These are phyloP conservation scores for Hypotaenidia okinawae DNA, from an alignment of 2,797 vertebrate genomes.

Conservation along the genomic window DNA sequence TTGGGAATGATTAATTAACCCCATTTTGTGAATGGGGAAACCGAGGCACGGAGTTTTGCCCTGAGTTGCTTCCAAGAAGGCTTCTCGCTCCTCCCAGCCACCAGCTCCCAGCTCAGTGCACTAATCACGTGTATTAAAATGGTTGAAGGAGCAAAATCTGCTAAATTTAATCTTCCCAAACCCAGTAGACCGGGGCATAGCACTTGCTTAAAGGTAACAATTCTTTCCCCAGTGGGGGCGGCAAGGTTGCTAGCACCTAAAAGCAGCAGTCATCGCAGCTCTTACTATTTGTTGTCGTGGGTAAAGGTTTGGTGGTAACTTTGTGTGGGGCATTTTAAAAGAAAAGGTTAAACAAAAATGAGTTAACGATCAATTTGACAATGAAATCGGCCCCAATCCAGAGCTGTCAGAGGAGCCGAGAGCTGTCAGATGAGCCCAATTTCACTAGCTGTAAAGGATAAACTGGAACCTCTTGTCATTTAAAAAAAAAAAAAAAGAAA, in stretches of 20 bases:
- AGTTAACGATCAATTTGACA: constrained; percentile 70
- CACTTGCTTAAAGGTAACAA: fast-evolving
- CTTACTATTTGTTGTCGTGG: constrained; percentile 22
- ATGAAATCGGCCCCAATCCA: constrained; percentile 73
- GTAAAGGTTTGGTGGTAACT: neutral
- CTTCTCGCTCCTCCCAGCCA: neutral
- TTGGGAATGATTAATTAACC: fast-evolving
- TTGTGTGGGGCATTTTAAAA: constrained; percentile 53
- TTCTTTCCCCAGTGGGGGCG: fast-evolving
- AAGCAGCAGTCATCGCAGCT: fast-evolving
- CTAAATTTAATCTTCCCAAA: neutral
- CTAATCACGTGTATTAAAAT: fast-evolving
- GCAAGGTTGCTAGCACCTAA: neutral
- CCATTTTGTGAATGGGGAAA: neutral
- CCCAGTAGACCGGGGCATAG: fast-evolving
- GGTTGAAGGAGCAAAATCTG: neutral
- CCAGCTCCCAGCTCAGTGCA: neutral
- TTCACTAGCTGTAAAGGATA: constrained; percentile 74
- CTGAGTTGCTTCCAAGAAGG: too few relatives aligned
- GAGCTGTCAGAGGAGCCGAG: constrained; percentile 73
- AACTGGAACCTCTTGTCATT: constrained; percentile 81
- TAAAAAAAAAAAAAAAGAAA: constrained; percentile 25
- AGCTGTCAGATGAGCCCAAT: constrained; percentile 74
- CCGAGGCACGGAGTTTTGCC: neutral
- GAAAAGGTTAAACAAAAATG: constrained; percentile 72